Percentiles rank a stretch among this genome's conserved stretches.
phyloP scores from a whole-genome alignment of 2,113 vertebrate species.

The Columba janthina region DNA sequence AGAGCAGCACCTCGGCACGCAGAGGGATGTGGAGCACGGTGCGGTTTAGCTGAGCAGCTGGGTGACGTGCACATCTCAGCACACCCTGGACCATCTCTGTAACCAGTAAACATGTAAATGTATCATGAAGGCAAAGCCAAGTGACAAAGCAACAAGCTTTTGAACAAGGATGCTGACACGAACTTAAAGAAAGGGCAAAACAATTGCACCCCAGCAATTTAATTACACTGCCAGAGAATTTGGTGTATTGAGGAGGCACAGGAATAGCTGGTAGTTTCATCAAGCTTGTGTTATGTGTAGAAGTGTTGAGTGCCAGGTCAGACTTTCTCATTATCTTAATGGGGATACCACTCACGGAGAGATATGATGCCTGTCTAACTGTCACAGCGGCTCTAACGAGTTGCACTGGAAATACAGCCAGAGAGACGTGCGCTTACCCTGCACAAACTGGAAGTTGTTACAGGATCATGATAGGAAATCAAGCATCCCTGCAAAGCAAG shows the following conservation, averaged over 20 bases:
- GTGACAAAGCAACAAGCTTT: neutral
- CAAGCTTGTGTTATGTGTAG: neutral
- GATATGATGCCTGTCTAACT: neutral
- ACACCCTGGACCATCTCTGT: neutral
- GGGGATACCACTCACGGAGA: neutral
- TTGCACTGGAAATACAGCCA: neutral
- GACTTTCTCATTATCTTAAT: neutral
- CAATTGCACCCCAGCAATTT: neutral
- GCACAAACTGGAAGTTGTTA: neutral
- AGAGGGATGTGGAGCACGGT: fast-evolving
- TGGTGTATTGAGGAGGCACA: neutral
- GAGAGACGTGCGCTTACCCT: neutral
- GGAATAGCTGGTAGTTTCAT: neutral
- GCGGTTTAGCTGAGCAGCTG: neutral
- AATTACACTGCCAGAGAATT: neutral
- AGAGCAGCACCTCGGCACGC: neutral
- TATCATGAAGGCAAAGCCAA: fast-evolving
- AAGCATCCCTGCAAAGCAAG: neutral
- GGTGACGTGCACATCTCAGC: neutral
- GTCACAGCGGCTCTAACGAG: neutral
- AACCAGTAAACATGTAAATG: neutral
- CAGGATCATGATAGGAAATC: neutral
- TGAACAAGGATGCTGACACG: fast-evolving
- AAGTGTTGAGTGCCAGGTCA: neutral
- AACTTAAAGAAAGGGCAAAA: neutral